These are phyloP conservation scores for Bombus cullumanus DNA, from an alignment of 1,140 invertebrate species.

Conservation along the genomic window DNA sequence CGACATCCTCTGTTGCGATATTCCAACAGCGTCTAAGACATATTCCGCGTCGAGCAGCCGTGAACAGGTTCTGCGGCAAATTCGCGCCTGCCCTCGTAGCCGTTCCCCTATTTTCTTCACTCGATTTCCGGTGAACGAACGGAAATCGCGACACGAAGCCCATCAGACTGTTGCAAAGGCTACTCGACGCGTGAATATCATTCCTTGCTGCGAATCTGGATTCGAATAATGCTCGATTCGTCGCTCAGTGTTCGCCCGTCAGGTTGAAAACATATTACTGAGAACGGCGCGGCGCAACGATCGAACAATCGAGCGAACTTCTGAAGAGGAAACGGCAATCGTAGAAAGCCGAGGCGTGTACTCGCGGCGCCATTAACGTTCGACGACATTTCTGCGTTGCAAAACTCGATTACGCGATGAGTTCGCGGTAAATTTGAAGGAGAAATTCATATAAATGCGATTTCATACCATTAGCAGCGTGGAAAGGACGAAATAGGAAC, in stretches of 20 bases:
- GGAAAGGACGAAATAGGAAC: not conserved
- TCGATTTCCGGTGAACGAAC: slow-evolving; percentile 47
- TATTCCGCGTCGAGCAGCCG: slow-evolving; percentile 36
- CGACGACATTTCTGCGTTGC: not conserved
- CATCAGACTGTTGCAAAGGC: slow-evolving; percentile 8
- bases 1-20: slow-evolving; percentile 77
- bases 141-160: slow-evolving; percentile 26
- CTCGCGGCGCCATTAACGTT: not conserved
- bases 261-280: not conserved
- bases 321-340: not conserved
- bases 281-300: not conserved
- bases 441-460: not conserved
- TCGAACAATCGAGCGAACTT: not conserved
- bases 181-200: not conserved
- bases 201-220: not conserved
- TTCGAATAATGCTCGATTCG: not conserved
- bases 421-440: not conserved
- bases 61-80: slow-evolving; percentile 52
- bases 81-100: slow-evolving; percentile 17
- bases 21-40: slow-evolving; percentile 38
- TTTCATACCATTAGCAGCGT: not conserved
- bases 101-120: slow-evolving; percentile 40
- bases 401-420: slow-evolving; percentile 5
- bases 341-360: not conserved
- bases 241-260: not conserved